Evolutionary conservation across 2,113 vertebrate species (phyloP), one percentile per base, ranked within the genome.

Genomic region (Leucosticte australis): DNA sequence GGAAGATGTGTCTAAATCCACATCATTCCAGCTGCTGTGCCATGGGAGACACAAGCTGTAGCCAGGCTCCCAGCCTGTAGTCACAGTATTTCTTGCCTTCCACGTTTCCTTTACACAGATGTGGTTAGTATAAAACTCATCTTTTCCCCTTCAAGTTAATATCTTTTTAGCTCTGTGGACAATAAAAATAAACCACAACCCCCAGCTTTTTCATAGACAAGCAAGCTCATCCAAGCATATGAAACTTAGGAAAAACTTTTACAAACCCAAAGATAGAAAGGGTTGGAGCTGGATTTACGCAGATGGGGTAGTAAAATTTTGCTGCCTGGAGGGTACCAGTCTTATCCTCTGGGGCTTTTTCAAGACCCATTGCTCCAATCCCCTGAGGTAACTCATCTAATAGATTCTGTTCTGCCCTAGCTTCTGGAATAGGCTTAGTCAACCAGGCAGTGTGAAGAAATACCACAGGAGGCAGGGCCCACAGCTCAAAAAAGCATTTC

Each of bases 21-120:
- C 56, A 57, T 57, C n/a, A 22, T 83, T 91, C 60, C 91, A 91
- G 67, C 75, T 70, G 83, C 53, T 70, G 56, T 63, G 93, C 83
- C 80, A 41, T 11, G 35, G 56, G 41, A 93, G 79, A 88, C 30
- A 39, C n/a, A n/a, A 65, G 78, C 74, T 80, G 84, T 27, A 70
- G 65, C 42, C 16, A 6, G 69, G 89, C 78, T 89, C 67, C 63
- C 62, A 71, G 89, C 78, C 62, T 69, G 42, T 14, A 56, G 60
- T 30, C 79, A 35, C 1, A 65, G 37, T 42, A 64, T 50, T 93
- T 88, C 80, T 90, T 82, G 68, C 92, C 62, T 95, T 95, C 55
- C 75, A 55, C 15, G 1, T 70, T 91, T 90, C 73, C 79, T 79
- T 91, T 59, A 64, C 82, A 70, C n/a, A 74, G 79, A 86, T 64